A percentile compares a stretch with the other conserved stretches of the same genome.
phyloP scores from a whole-genome alignment of 2,888 invertebrate species.

The Beris chalybata region DNA sequence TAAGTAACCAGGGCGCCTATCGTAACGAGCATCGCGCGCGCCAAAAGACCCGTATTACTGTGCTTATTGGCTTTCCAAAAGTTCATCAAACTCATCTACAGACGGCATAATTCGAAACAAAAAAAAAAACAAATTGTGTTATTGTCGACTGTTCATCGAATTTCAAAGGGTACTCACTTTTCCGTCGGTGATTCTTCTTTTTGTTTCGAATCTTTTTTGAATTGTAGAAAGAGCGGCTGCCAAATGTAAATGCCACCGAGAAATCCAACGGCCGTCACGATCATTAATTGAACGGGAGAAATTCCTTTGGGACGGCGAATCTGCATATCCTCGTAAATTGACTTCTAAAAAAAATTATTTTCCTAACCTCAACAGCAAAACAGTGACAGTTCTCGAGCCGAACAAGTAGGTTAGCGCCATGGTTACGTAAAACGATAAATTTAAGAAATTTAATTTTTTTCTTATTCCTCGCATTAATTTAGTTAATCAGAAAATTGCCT shows the following conservation, averaged over 20 bases:
- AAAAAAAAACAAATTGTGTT: neutral
- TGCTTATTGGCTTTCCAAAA: slow-evolving; percentile 43
- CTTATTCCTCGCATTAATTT: too few relatives aligned
- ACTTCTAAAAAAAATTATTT: too few relatives aligned
- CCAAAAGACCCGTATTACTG: slow-evolving; percentile 48
- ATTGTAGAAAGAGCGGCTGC: slow-evolving; percentile 53
- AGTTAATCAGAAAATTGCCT: too few relatives aligned
- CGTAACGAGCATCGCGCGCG: slow-evolving; percentile 48
- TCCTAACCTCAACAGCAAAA: too few relatives aligned
- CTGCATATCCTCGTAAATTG: slow-evolving; percentile 45
- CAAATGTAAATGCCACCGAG: slow-evolving; percentile 57
- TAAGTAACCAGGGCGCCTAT: slow-evolving; percentile 43
- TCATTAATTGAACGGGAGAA: slow-evolving; percentile 51
- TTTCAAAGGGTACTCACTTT: neutral
- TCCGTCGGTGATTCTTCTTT: neutral
- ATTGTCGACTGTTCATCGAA: neutral
- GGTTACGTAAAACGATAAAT: too few relatives aligned
- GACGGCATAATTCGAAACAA: slow-evolving; percentile 8
- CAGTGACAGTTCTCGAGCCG: too few relatives aligned
- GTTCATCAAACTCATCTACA: slow-evolving; percentile 52
- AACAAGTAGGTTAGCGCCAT: too few relatives aligned
- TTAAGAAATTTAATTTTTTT: too few relatives aligned
- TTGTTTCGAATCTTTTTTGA: slow-evolving; percentile 40
- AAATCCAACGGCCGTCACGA: slow-evolving; percentile 52
- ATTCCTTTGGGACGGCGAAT: slow-evolving; percentile 54